Evolutionary conservation across 2,113 vertebrate species (phyloP).

Genomic region (sheep (Ovis aries)): ARS-UI_Ramb_v3.0 NC_056055.1:21115001-21115500

Average conservation of each 20-base stretch:
- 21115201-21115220: slow-evolving; percentile 45
- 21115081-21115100: too few species aligned
- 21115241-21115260: slow-evolving; percentile 53
- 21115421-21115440: neutral
- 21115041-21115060: neutral
- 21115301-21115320: slow-evolving; percentile 68
- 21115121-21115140: slow-evolving; percentile 45
- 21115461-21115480: neutral
- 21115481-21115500: neutral
- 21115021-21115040: too few species aligned
- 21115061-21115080: neutral
- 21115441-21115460: neutral
- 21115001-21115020: neutral
- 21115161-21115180: slow-evolving; percentile 29
- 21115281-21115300: slow-evolving; percentile 55
- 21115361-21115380: slow-evolving; percentile 24
- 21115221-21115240: slow-evolving; percentile 60
- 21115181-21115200: slow-evolving; percentile 7
- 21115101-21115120: neutral
- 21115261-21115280: slow-evolving; percentile 35
- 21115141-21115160: neutral
- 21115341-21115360: slow-evolving; percentile 44
- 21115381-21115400: neutral
- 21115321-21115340: slow-evolving; percentile 50
- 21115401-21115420: slow-evolving; percentile 44